A percentile compares a stretch with the other conserved stretches of the same genome.
These are phyloP conservation scores for Meandrusa payeni DNA, from an alignment of 2,888 invertebrate genomes.

Conservation along the genomic window DNA sequence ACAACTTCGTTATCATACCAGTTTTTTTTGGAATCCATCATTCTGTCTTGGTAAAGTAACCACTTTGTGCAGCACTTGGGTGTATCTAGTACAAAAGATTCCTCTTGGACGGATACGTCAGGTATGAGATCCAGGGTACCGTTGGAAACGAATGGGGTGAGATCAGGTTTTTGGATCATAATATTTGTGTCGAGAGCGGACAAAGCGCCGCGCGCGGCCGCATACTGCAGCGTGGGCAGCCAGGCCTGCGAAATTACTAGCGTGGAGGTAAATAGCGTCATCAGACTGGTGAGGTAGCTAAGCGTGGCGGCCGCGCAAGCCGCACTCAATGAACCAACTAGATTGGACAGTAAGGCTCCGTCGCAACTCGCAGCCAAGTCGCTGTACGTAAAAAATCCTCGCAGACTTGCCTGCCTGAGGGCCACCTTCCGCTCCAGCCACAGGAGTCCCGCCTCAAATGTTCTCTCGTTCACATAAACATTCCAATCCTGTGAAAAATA, in stretches of 20 bases:
- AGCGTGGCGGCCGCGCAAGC: conserved; percentile 33
- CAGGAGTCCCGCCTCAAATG: conserved; percentile 86
- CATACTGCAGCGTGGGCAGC: conserved; percentile 31
- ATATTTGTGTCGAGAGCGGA: conserved; percentile 29
- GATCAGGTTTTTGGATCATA: conserved; percentile 27
- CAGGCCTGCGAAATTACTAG: conserved; percentile 35
- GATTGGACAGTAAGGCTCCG: conserved; percentile 56
- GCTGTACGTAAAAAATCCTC: conserved; percentile 92
- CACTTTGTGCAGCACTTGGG: conserved; percentile 54
- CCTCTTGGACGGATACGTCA: conserved; percentile 32
- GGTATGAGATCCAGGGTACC: conserved; percentile 32
- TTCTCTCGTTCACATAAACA: conserved; percentile 87
- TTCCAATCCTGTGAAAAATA: conserved; percentile 90
- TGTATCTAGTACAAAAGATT: conserved; percentile 29
- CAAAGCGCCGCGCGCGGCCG: conserved; percentile 26
- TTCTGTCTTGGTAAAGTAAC: conserved; percentile 43
- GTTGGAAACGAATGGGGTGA: conserved; percentile 30
- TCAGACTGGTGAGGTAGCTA: conserved; percentile 37
- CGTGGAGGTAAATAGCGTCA: conserved; percentile 43
- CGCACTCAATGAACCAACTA: conserved; percentile 28
- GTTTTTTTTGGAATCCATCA: conserved; percentile 29
- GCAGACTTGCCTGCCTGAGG: conserved; percentile 83
- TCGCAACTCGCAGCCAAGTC: conserved; percentile 84
- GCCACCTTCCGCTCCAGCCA: conserved; percentile 88
- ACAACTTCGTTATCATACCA: conserved; percentile 41